Base-by-base conservation (phyloP, 1,140 invertebrate species). In the Andrena cerasifolii region DNA sequence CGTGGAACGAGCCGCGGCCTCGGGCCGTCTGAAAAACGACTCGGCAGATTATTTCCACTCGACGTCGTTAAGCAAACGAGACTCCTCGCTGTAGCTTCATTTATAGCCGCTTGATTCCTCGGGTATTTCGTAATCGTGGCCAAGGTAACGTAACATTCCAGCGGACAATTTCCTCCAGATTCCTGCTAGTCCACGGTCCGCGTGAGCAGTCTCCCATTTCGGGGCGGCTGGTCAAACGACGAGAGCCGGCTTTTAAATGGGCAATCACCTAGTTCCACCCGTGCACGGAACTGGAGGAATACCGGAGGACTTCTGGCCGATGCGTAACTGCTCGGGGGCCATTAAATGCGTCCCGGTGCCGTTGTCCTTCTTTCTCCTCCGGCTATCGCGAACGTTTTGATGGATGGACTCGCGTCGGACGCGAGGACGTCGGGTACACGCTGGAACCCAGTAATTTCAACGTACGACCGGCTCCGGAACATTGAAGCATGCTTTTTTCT, bases 261-360 rank as follows among this genome's bases (percentile, higher is more conserved):
- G 86, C 82, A 89, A 89, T 89, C 88, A 87, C 88, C 88, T 88
- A n/a, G n/a, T n/a, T n/a, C n/a, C n/a, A 83, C 82, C 85, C 81
- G 63, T 80, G 58, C 62, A 18, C 62, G 43, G 71, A 67, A 65
- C 26, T 18, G 21, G 49, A 36, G 67, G 21, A 28, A 73, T 54
- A 59, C 59, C 70, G 76, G 67, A 45, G 76, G 49, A 78, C 54
- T 53, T 78, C 58, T 78, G 76, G 67, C 14, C 68, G 49, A 78
- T 78, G 67, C 33, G 59, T 54, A 73, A 63, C 71, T 33, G 18
- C 24, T 16, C 72, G n/a, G 40, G n/a, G 40, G 36, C 66, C 54
- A 67, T 75, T 75, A 47, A 66, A 74, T 43, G 3, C 31, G 10
- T 36, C 14, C 24, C 47, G 56, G 10, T 72, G 43, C 40, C 68